These are phyloP conservation scores for Hyphantria cunea DNA, from an alignment of 1,140 invertebrate genomes.

Conservation along the genomic window DNA sequence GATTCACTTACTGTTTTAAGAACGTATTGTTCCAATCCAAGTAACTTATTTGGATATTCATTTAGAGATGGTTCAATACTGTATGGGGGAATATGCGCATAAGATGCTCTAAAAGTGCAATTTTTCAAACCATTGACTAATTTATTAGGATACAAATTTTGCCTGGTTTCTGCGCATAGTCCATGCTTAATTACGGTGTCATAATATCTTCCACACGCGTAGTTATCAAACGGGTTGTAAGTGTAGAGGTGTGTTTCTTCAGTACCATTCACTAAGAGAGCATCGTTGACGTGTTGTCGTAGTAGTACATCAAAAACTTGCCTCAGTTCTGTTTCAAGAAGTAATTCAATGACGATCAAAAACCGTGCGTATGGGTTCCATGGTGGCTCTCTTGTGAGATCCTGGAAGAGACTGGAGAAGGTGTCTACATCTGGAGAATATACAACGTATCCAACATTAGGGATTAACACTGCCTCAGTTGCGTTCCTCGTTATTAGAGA, in stretches of 20 bases:
- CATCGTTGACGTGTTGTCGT: constrained; percentile 16
- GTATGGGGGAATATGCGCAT: constrained; percentile 51
- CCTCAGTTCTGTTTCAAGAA: constrained; percentile 21
- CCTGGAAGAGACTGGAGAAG: constrained; percentile 3
- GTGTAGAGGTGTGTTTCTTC: constrained; percentile 19
- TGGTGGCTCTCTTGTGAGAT: constrained; percentile 1
- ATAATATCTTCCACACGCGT: constrained; percentile 34
- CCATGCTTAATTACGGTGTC: constrained; percentile 11
- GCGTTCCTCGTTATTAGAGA: constrained; percentile 2
- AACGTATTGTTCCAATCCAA: constrained; percentile 53
- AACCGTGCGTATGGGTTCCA: constrained; percentile 44
- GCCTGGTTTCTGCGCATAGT: constrained; percentile 8
- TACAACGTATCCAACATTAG: constrained; percentile 25
- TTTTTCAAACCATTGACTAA: constrained; percentile 29
- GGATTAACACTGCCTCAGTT: not conserved
- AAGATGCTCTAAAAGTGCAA: constrained; percentile 46
- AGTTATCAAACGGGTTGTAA: constrained; percentile 35
- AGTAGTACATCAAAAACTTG: constrained; percentile 42
- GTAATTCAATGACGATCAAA: constrained; percentile 37
- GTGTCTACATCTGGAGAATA: not conserved
- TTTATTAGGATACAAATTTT: constrained; percentile 43
- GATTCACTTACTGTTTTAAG: constrained; percentile 40
- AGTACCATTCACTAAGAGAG: constrained; percentile 26
- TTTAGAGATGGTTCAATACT: constrained; percentile 34
- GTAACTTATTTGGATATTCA: not conserved